Conservation (phyloP, 2,797 vertebrate species). For the Phrynocephalus vlangalii region DNA sequence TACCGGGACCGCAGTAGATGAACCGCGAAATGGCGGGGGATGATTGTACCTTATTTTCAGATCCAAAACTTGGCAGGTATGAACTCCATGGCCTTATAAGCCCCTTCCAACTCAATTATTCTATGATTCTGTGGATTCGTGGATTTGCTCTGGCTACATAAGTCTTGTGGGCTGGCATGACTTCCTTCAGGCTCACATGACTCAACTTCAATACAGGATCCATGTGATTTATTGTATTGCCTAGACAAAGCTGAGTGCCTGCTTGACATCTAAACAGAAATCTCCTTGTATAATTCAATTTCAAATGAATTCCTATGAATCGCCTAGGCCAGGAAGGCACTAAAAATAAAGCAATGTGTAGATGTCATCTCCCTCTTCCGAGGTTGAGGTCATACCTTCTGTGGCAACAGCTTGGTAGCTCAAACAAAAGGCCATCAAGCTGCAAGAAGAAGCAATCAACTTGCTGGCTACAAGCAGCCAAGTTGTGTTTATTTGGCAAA, state of each 20-base stretch:
- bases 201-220: neutral
- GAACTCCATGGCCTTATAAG: too few species aligned
- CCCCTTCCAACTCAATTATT: too few species aligned
- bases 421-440: neutral
- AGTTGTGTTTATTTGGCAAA: neutral
- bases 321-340: conserved; percentile 44
- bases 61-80: too few species aligned
- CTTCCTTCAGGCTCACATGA: conserved; percentile 8
- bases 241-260: neutral
- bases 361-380: neutral
- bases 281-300: conserved; percentile 15
- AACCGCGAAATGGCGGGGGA: too few species aligned
- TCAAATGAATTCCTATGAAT: conserved; percentile 46
- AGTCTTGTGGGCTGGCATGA: too few species aligned
- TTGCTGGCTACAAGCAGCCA: neutral
- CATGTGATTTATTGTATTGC: neutral
- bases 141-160: too few species aligned
- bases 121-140: too few species aligned
- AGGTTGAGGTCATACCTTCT: neutral
- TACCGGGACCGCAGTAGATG: too few species aligned
- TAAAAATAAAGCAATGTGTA: neutral
- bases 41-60: too few species aligned
- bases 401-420: neutral
- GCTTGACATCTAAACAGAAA: conserved; percentile 29
- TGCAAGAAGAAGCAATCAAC: neutral